Percentiles rank a stretch among this genome's conserved stretches.
Evolutionary conservation across 2,797 vertebrate genomes (phyloP).

Genomic region (Petrocephalus sullivani): DNA sequence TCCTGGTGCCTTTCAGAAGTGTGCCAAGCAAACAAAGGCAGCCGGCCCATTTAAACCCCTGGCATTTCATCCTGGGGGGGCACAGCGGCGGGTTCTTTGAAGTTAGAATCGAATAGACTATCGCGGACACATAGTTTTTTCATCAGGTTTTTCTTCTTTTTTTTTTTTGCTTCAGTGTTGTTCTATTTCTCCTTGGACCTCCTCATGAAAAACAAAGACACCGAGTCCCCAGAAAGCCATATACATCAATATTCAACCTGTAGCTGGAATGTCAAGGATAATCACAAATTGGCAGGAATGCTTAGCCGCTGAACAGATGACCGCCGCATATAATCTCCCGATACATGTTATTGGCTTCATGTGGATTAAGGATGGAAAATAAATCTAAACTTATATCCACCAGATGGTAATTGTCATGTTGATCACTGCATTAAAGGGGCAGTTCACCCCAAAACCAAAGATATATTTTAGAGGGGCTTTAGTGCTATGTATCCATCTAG

Average conservation of each 20-base stretch:
- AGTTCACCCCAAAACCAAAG: neutral
- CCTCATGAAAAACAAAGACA: neutral
- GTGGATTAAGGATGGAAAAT: slow-evolving; percentile 16
- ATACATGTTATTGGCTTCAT: neutral
- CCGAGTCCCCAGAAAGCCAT: neutral
- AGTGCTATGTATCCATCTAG: neutral
- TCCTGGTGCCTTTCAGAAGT: neutral
- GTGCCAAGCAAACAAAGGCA: slow-evolving; percentile 5
- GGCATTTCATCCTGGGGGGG: slow-evolving; percentile 17
- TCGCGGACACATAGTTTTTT: neutral
- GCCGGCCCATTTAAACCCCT: slow-evolving; percentile 10
- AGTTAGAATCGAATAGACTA: slow-evolving; percentile 19
- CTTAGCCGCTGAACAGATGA: neutral
- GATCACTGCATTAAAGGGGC: neutral
- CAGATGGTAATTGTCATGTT: neutral
- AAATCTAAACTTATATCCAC: neutral
- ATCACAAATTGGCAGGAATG: neutral
- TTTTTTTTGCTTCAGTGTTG: neutral
- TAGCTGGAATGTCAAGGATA: neutral
- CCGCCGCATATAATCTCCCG: neutral
- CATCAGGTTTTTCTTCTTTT: neutral
- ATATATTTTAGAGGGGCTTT: neutral
- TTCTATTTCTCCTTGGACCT: neutral
- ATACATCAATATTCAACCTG: neutral
- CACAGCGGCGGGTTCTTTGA: neutral